Percentiles rank a stretch among this genome's conserved stretches.
These are phyloP conservation scores for Patella caerulea DNA, from an alignment of 2,888 invertebrate genomes.

Conservation along the genomic window DNA sequence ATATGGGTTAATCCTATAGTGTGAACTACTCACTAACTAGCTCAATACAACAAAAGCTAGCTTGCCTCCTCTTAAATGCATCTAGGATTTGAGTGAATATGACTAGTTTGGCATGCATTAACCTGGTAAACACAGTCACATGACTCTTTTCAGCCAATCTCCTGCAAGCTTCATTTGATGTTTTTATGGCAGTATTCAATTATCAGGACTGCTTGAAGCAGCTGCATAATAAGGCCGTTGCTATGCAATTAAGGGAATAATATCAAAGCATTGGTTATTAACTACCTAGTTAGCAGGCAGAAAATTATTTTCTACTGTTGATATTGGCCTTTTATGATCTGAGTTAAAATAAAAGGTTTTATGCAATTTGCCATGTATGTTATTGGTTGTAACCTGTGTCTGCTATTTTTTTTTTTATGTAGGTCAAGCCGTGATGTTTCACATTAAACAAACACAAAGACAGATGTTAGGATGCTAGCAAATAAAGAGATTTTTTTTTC, in stretches of 20 bases:
- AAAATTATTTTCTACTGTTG: too few species aligned
- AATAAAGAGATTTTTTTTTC: slow-evolving; percentile 6
- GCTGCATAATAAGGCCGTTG: slow-evolving; percentile 12
- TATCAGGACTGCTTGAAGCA: slow-evolving; percentile 10
- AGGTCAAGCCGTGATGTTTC: slow-evolving; percentile 4
- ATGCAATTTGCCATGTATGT: slow-evolving; percentile 1
- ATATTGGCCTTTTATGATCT: background rate
- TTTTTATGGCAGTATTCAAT: slow-evolving; percentile 13
- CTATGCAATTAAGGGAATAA: slow-evolving; percentile 9
- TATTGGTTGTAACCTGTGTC: background rate
- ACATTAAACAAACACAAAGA: slow-evolving; percentile 10
- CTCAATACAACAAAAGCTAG: background rate
- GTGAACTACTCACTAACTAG: slow-evolving; percentile 10
- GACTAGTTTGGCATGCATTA: slow-evolving; percentile 13
- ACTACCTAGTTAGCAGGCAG: background rate
- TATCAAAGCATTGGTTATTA: background rate
- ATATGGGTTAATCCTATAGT: background rate
- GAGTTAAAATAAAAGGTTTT: background rate
- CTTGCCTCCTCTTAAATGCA: slow-evolving; percentile 10
- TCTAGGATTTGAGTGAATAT: slow-evolving; percentile 10
- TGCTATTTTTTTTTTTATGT: background rate
- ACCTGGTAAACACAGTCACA: slow-evolving; percentile 9
- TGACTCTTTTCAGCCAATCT: slow-evolving; percentile 2
- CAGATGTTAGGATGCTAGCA: slow-evolving; percentile 5
- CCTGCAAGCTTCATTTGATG: slow-evolving; percentile 7